Evolutionary conservation across 1,140 invertebrate genomes (phyloP).

Genomic region (Calephelis virginiensis): DNA sequence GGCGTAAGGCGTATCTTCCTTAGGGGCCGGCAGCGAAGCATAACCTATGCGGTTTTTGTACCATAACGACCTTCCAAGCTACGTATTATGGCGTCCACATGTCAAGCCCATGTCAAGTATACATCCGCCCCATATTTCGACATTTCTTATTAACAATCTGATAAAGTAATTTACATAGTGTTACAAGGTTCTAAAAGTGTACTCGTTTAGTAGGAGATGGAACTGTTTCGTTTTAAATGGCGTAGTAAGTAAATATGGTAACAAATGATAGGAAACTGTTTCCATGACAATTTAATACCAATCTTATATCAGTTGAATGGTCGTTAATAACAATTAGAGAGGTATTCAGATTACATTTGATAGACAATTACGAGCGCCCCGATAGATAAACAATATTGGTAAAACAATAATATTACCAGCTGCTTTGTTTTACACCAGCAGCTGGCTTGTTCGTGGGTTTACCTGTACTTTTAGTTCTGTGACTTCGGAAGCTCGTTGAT

Average conservation of each 20-base stretch:
- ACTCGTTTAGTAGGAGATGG: constrained; percentile 22
- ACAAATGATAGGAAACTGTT: constrained; percentile 57
- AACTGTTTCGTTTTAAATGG: constrained; percentile 36
- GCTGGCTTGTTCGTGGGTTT: too few species aligned
- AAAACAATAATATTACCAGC: too few species aligned
- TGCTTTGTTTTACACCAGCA: too few species aligned
- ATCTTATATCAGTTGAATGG: constrained; percentile 43
- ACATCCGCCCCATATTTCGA: constrained; percentile 66
- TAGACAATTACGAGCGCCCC: constrained; percentile 18
- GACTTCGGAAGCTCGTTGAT: too few species aligned
- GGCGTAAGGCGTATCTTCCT: constrained; percentile 45
- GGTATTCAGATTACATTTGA: constrained; percentile 37
- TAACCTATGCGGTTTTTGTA: constrained; percentile 67
- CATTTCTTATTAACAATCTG: constrained; percentile 53
- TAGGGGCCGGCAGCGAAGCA: constrained; percentile 57
- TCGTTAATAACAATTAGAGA: constrained; percentile 61
- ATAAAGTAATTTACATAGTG: constrained; percentile 38
- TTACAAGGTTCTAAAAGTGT: constrained; percentile 43
- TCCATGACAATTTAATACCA: constrained; percentile 70
- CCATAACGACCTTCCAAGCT: constrained; percentile 65
- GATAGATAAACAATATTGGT: constrained; percentile 19
- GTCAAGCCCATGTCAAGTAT: constrained; percentile 66
- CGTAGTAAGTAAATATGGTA: constrained; percentile 32
- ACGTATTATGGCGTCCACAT: constrained; percentile 63
- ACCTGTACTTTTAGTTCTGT: too few species aligned